Base-by-base conservation (phyloP, 1,140 invertebrate species). In the Ephestia elutella region DNA sequence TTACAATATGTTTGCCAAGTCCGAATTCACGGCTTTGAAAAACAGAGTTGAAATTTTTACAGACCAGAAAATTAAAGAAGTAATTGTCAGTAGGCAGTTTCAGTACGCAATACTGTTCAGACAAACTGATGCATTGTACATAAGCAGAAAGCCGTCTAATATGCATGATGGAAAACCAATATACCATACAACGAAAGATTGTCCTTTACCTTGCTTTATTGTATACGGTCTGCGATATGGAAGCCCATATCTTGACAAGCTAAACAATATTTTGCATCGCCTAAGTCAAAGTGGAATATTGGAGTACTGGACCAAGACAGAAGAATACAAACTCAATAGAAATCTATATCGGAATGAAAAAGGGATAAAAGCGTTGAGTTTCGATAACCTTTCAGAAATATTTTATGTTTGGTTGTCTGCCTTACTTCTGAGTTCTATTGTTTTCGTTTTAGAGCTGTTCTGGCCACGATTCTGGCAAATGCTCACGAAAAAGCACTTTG, bases 191-290 rank as follows among this genome's bases (percentile, higher is more conserved):
- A 65, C 77, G 8, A 38, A 62, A 18, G 80, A 87, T 13, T 87
- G 86, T 61, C 83, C 86, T 5, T 68, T 87, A 0, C 85, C 85
- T 0, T 87, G 83, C 67, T 76, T 63, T 17, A 79, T 83, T 28
- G 85, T 87, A 0, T 86, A 84, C 51, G 83, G 82, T 0, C 57
- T 86, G 8, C 64, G 68, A 13, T 87, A 87, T 67, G 86, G 86
- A 28, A 87, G 83, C 38, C 83, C 83, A 7, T 87, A 86, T 57
- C 62, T 86, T 18, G 66, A 66, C 25, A 71, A 73, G 50, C 5
- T 87, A 18, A 70, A 86, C 56, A 68, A 73, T 38, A 67, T 86
- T 48, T 57, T 87, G 10, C 65, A 70, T 28, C 73, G 75, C 62
- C 62, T 87, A 18, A 78, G 75, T 50, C 81, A 87, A 74, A 75